Percentiles rank a stretch among this genome's conserved stretches.
Evolutionary conservation across 2,888 invertebrate species (phyloP).

Genomic region (Phrixothrix hirtus): DNA sequence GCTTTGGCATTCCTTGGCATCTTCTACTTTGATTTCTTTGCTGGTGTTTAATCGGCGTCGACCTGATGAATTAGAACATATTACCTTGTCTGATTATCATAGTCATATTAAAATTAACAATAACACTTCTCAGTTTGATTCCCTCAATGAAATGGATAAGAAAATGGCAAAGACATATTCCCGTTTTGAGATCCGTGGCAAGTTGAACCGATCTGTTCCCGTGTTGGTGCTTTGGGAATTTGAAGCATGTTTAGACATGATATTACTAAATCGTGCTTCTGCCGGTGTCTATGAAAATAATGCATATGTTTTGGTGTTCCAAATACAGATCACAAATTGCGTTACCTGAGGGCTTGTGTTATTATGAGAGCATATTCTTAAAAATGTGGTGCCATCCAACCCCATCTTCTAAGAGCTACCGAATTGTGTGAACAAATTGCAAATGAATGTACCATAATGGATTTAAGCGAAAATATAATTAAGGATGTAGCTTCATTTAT

Average conservation of each 20-base stretch:
- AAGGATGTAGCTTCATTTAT: constrained; percentile 4
- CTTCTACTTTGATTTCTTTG: neutral
- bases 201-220: constrained; percentile 2
- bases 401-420: neutral
- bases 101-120: neutral
- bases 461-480: neutral
- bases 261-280: neutral
- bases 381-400: neutral
- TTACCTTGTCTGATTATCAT: too few relatives aligned
- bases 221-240: neutral
- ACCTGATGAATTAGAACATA: neutral
- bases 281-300: neutral
- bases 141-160: neutral
- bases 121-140: too few relatives aligned
- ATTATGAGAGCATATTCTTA: neutral
- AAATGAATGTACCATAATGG: neutral
- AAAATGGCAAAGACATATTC: neutral
- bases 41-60: neutral
- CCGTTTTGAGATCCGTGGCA: constrained; percentile 1
- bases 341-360: neutral
- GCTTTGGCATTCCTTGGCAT: neutral
- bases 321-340: neutral
- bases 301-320: constrained; percentile 1
- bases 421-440: constrained; percentile 3
- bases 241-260: neutral